Evolutionary conservation across 2,797 vertebrate species (phyloP).

Genomic region (Melanotaenia pygmaea): DNA sequence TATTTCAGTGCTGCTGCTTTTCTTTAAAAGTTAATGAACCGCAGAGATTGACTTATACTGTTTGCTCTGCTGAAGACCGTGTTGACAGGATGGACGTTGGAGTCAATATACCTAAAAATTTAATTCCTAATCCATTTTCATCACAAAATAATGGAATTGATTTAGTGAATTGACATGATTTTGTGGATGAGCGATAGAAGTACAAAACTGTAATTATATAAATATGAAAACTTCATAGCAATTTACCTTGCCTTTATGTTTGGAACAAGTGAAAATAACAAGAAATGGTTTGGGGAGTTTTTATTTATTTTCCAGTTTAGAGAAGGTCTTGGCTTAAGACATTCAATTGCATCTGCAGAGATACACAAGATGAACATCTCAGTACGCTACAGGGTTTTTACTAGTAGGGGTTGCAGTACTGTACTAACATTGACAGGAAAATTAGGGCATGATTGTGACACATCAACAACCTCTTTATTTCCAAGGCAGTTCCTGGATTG

Average conservation of each 20-base stretch:
- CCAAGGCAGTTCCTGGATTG: neutral
- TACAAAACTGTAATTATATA: neutral
- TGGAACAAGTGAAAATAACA: neutral
- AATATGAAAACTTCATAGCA: neutral
- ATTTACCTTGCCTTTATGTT: neutral
- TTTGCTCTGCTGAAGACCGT: constrained; percentile 45
- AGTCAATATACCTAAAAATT: constrained; percentile 36
- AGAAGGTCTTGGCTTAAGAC: neutral
- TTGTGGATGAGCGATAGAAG: neutral
- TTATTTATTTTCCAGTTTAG: neutral
- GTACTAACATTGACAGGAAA: neutral
- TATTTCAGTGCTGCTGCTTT: constrained; percentile 52
- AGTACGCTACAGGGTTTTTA: neutral
- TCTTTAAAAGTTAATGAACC: constrained; percentile 75
- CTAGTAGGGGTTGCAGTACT: neutral
- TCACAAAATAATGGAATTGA: constrained; percentile 3
- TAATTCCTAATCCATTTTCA: constrained; percentile 12
- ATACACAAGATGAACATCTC: neutral
- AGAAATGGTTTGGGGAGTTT: neutral
- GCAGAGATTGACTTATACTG: constrained; percentile 62
- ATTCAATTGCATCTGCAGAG: neutral
- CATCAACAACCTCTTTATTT: constrained; percentile 1
- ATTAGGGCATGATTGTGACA: neutral
- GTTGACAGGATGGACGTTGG: constrained; percentile 35
- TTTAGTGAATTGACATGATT: neutral